Evolutionary conservation across 2,888 invertebrate species (phyloP).

Genomic region (Eupithecia subfuscata): DNA sequence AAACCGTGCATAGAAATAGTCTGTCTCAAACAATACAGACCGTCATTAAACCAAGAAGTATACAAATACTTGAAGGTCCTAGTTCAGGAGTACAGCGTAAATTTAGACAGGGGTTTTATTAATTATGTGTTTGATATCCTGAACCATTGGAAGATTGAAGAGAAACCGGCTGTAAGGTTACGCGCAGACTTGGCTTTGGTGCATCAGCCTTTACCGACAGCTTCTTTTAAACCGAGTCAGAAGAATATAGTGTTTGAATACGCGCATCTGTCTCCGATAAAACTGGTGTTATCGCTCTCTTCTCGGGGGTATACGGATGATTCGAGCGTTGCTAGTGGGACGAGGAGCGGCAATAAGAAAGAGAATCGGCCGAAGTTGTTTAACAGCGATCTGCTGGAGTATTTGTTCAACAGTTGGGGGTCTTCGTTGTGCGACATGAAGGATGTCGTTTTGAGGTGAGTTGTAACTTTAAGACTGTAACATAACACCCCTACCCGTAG

Average conservation of each 20-base stretch:
- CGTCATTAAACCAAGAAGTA: slow-evolving; percentile 80
- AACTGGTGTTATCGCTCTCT: slow-evolving; percentile 85
- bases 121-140: slow-evolving; percentile 85
- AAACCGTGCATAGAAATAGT: slow-evolving; percentile 86
- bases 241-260: slow-evolving; percentile 81
- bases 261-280: slow-evolving; percentile 84
- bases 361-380: slow-evolving; percentile 80
- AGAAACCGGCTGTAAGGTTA: slow-evolving; percentile 83
- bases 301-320: slow-evolving; percentile 74
- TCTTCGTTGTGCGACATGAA: slow-evolving; percentile 87
- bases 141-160: slow-evolving; percentile 84
- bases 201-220: slow-evolving; percentile 82
- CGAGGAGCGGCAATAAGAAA: slow-evolving; percentile 66
- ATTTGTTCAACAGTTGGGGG: slow-evolving; percentile 86
- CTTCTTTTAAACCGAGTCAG: slow-evolving; percentile 73
- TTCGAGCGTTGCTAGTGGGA: slow-evolving; percentile 60
- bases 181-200: slow-evolving; percentile 83
- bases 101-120: slow-evolving; percentile 88
- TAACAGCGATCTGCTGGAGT: slow-evolving; percentile 85
- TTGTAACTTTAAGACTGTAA: background rate
- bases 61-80: slow-evolving; percentile 86
- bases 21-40: slow-evolving; percentile 79
- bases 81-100: slow-evolving; percentile 87
- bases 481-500: background rate
- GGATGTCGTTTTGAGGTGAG: slow-evolving; percentile 85